phyloP scores from a whole-genome alignment of 2,113 vertebrate genomes.

The Pelecanoides urinatrix region DNA sequence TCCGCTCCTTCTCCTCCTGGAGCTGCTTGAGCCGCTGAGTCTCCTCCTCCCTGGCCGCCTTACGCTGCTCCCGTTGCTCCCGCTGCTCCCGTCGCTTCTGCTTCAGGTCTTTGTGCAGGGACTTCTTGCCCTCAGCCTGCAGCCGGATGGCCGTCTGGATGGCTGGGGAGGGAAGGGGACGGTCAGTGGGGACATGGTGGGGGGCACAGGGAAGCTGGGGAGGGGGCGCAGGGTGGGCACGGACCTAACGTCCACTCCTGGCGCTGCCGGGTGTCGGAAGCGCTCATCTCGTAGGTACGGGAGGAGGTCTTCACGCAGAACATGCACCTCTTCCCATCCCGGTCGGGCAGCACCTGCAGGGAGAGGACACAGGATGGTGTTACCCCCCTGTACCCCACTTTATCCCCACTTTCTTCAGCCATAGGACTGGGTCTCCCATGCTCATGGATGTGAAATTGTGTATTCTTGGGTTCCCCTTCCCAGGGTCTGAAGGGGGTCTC shows the following conservation, averaged over 20 bases:
- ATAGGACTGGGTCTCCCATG: not conserved
- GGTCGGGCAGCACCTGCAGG: conserved; percentile 85
- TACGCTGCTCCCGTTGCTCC: conserved; percentile 85
- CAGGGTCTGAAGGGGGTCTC: not conserved
- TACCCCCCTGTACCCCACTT: rapidly evolving
- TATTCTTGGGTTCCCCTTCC: not conserved
- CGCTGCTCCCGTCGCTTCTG: conserved; percentile 87
- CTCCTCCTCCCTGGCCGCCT: conserved; percentile 87
- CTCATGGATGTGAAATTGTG: not conserved
- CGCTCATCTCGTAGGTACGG: conserved; percentile 95
- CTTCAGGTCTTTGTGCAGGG: conserved; percentile 93
- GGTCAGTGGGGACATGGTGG: not conserved
- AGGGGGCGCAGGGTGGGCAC: not conserved
- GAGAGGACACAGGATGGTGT: not conserved
- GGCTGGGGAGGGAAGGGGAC: conserved; percentile 66
- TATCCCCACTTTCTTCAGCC: not conserved
- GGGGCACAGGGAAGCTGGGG: not conserved
- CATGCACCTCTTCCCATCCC: conserved; percentile 95
- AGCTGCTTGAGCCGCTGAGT: conserved; percentile 85
- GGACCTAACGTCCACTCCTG: conserved; percentile 93
- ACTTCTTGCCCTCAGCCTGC: conserved; percentile 85
- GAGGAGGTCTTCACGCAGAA: conserved; percentile 92
- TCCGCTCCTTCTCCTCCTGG: conserved; percentile 91
- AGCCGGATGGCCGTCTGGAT: conserved; percentile 91
- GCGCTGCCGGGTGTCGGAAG: conserved; percentile 92